Percentiles rank a stretch among this genome's conserved stretches.
Evolutionary conservation across 2,888 invertebrate species (phyloP).

Genomic region (Autographa pulchrina): DNA sequence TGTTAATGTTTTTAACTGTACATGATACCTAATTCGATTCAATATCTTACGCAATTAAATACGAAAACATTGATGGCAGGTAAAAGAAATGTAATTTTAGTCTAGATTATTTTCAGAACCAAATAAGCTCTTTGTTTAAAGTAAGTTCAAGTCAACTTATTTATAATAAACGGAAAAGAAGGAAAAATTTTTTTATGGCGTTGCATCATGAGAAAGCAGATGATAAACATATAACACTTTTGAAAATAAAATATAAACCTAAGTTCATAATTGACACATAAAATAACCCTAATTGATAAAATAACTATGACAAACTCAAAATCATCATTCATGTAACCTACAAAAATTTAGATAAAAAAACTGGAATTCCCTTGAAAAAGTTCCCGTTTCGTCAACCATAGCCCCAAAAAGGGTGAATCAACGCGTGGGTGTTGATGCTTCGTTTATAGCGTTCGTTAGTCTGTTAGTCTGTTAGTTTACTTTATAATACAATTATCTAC

Average conservation of each 20-base stretch:
- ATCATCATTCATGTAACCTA: not conserved
- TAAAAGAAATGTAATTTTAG: not conserved
- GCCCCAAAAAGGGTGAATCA: slow-evolving; percentile 57
- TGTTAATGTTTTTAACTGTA: not conserved
- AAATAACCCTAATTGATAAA: no score
- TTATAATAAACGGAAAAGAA: no score
- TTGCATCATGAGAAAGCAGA: no score
- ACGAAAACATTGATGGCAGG: not conserved
- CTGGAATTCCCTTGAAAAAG: not conserved
- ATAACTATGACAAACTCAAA: no score
- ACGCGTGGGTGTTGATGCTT: slow-evolving; percentile 63
- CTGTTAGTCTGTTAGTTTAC: slow-evolving; percentile 50
- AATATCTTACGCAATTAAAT: not conserved
- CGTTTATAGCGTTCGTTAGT: slow-evolving; percentile 56
- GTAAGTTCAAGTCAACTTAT: no score
- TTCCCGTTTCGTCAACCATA: slow-evolving; percentile 42
- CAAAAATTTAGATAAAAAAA: not conserved
- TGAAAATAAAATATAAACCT: no score
- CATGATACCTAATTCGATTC: slow-evolving; percentile 1
- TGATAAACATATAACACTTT: no score
- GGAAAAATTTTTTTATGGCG: no score
- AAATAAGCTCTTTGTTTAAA: no score
- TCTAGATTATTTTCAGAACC: not conserved
- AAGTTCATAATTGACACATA: no score
- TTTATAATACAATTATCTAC: slow-evolving; percentile 56